phyloP scores from a whole-genome alignment of 53 echinoderm and acorn worm genomes.

The Patiria pectinifera region DNA sequence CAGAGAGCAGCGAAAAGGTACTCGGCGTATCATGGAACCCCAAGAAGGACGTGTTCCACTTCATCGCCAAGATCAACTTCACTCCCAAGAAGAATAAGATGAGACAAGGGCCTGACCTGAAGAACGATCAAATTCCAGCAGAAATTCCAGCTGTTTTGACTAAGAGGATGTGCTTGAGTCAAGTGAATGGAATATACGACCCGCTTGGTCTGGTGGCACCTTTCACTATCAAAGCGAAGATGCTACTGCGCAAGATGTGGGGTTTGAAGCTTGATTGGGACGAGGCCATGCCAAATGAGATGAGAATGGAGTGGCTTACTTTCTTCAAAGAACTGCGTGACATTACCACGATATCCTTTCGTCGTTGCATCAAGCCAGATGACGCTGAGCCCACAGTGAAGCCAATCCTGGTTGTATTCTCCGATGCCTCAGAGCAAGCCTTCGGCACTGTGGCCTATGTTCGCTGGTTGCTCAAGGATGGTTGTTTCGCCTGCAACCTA shows the following conservation, averaged over 20 bases:
- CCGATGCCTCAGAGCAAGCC: conserved; percentile 66
- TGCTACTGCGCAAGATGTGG: conserved; percentile 55
- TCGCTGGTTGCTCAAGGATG: conserved; percentile 43
- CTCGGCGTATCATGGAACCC: conserved; percentile 62
- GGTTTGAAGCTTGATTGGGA: conserved; percentile 44
- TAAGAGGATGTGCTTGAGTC: conserved; percentile 60
- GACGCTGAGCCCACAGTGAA: conserved; percentile 12
- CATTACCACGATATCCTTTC: neutral
- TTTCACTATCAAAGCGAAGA: conserved; percentile 46
- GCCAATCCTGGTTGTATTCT: conserved; percentile 54
- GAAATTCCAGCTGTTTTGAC: conserved; percentile 55
- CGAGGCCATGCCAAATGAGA: conserved; percentile 10
- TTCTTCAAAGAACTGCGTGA: conserved; percentile 31
- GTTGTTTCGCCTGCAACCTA: conserved; percentile 18
- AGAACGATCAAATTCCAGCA: neutral
- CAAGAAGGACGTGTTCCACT: conserved; percentile 34
- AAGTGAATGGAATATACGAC: conserved; percentile 69
- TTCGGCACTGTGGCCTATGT: conserved; percentile 60
- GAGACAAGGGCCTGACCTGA: conserved; percentile 20
- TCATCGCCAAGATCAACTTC: conserved; percentile 28
- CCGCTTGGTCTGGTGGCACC: conserved; percentile 58
- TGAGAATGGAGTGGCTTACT: conserved; percentile 36
- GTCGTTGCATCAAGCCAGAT: conserved; percentile 39
- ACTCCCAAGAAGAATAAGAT: conserved; percentile 40
- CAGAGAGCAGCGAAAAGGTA: conserved; percentile 52